Conservation (phyloP, 2,888 invertebrate genomes). For the Clusia tigrina region DNA sequence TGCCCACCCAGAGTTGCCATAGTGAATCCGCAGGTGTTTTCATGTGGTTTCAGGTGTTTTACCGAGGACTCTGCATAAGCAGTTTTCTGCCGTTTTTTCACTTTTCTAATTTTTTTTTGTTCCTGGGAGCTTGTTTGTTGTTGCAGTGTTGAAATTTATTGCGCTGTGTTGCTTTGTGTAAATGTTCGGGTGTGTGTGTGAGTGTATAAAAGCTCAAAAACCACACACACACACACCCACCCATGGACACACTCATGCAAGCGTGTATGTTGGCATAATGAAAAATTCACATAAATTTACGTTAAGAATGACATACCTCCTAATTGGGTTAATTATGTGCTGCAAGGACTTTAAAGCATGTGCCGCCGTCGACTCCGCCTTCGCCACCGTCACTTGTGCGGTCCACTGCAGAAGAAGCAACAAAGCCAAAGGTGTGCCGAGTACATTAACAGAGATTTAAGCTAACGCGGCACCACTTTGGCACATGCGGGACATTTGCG, state of each 20-base stretch:
- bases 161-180: not conserved
- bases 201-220: no score
- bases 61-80: not conserved
- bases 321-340: slow-evolving; percentile 62
- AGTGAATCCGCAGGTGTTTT: slow-evolving; percentile 59
- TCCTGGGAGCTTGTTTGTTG: not conserved
- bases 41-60: not conserved
- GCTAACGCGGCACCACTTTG: not conserved
- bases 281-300: slow-evolving; percentile 59
- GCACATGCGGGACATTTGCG: not conserved
- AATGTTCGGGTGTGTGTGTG: not conserved
- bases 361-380: no score
- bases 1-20: slow-evolving; percentile 45
- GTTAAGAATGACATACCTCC: slow-evolving; percentile 51
- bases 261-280: slow-evolving; percentile 45
- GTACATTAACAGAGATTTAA: slow-evolving; percentile 5
- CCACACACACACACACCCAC: no score
- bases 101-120: not conserved
- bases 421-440: not conserved
- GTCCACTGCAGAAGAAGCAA: slow-evolving; percentile 3
- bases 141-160: not conserved
- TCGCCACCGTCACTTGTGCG: not conserved
- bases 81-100: not conserved
- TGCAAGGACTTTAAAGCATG: slow-evolving; percentile 45
- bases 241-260: not conserved